A percentile compares a stretch with the other conserved stretches of the same genome.
These are phyloP conservation scores for Rotaria macrura DNA, from an alignment of 2,888 invertebrate species.

Conservation along the genomic window DNA sequence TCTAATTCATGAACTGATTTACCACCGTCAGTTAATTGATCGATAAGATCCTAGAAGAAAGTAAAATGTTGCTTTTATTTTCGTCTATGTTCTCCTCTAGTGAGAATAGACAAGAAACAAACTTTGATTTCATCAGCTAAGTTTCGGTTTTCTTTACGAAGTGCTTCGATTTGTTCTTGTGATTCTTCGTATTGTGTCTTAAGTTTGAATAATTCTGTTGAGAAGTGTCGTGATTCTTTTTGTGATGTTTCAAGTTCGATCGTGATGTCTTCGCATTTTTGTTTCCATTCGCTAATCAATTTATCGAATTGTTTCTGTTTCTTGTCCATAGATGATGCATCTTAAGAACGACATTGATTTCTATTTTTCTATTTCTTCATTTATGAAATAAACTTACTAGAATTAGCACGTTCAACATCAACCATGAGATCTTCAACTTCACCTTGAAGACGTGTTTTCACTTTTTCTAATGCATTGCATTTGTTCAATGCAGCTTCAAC, in stretches of 20 bases:
- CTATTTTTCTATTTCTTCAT: too few relatives aligned
- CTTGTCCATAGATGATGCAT: conserved; percentile 84
- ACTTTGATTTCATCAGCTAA: conserved; percentile 78
- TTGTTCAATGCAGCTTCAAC: conserved; percentile 95
- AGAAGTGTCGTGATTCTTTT: conserved; percentile 98
- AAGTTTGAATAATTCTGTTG: conserved; percentile 96
- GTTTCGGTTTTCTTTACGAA: conserved; percentile 98
- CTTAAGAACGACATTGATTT: neutral
- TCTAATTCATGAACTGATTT: conserved; percentile 98
- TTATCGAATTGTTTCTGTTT: conserved; percentile 99
- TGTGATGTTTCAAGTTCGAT: conserved; percentile 95
- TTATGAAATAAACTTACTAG: conserved; percentile 49
- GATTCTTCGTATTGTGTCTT: conserved; percentile 90
- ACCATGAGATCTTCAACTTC: conserved; percentile 95
- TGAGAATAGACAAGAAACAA: neutral
- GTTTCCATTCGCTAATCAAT: conserved; percentile 99
- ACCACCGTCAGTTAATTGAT: conserved; percentile 98
- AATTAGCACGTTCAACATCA: conserved; percentile 88
- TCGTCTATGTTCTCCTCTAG: too few relatives aligned
- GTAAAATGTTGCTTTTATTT: too few relatives aligned
- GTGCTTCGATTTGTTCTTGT: conserved; percentile 90
- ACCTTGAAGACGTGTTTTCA: conserved; percentile 77
- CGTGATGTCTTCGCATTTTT: conserved; percentile 89
- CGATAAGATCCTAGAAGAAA: conserved; percentile 67
- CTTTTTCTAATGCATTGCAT: conserved; percentile 90